Evolutionary conservation across 1,140 invertebrate species (phyloP).

Genomic region (Scaptomyza montana): DNA sequence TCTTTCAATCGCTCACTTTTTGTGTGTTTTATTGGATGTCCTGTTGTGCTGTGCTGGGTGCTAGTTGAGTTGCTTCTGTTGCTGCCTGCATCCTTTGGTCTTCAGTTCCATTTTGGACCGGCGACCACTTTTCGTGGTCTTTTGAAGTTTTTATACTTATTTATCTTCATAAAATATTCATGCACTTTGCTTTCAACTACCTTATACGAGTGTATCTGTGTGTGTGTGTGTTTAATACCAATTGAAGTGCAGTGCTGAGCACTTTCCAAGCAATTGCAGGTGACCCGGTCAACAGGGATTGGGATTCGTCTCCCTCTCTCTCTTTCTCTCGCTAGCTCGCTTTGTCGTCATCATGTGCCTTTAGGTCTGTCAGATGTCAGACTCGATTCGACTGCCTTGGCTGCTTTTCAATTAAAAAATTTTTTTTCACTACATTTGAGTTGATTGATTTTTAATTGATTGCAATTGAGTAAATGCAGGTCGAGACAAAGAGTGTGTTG

Average conservation of each 20-base stretch:
- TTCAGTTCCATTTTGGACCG: constrained; percentile 20
- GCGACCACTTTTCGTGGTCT: constrained; percentile 67
- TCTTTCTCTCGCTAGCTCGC: not conserved
- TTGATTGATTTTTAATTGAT: constrained; percentile 83
- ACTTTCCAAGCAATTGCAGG: constrained; percentile 25
- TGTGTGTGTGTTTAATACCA: constrained; percentile 41
- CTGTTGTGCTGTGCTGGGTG: constrained; percentile 31
- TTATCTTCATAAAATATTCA: constrained; percentile 82
- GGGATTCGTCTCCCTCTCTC: not conserved
- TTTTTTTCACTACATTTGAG: constrained; percentile 81
- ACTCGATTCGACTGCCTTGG: constrained; percentile 30
- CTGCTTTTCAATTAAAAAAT: constrained; percentile 80
- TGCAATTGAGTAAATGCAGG: constrained; percentile 66
- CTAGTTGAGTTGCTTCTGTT: constrained; percentile 26
- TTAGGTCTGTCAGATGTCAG: not conserved
- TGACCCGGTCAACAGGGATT: constrained; percentile 39
- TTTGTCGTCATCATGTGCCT: too few relatives aligned
- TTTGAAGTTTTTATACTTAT: constrained; percentile 81
- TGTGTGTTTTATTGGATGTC: constrained; percentile 20
- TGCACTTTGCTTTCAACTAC: constrained; percentile 66
- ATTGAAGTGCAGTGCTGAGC: constrained; percentile 62
- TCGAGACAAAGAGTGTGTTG: constrained; percentile 22
- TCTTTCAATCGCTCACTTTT: constrained; percentile 3
- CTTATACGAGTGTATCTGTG: constrained; percentile 10
- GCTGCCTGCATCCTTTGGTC: constrained; percentile 38